These are phyloP conservation scores for Pagrus major DNA, from an alignment of 2,113 vertebrate species.

Conservation along the genomic window DNA sequence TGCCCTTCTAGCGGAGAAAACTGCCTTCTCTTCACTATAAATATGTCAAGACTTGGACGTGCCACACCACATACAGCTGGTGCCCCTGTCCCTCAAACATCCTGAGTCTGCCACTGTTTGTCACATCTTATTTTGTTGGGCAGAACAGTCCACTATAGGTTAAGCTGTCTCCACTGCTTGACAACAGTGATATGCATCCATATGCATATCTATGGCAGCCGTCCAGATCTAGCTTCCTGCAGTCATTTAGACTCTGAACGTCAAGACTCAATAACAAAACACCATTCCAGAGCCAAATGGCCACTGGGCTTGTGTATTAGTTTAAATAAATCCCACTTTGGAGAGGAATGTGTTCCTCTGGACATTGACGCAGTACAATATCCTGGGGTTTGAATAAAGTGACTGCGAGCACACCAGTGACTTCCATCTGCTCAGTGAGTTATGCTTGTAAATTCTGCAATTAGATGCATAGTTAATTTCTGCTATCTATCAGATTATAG, in stretches of 20 bases:
- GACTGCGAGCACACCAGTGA: conserved; percentile 59
- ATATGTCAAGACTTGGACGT: too few species aligned
- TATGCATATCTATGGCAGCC: conserved; percentile 39
- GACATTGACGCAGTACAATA: conserved; percentile 45
- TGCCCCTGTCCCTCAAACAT: too few species aligned
- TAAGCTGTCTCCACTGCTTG: conserved; percentile 23
- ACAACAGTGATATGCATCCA: conserved; percentile 22
- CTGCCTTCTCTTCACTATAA: too few species aligned
- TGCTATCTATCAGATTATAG: conserved; percentile 67
- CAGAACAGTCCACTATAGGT: neutral
- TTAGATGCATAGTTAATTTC: conserved; percentile 76
- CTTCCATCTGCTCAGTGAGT: conserved; percentile 76
- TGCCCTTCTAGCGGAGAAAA: too few species aligned
- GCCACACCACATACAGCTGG: too few species aligned
- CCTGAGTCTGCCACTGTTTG: too few species aligned
- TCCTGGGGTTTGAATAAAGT: conserved; percentile 62
- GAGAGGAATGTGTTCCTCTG: conserved; percentile 46
- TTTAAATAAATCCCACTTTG: conserved; percentile 58
- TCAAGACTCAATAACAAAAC: conserved; percentile 53
- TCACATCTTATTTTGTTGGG: too few species aligned
- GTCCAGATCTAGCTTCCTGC: conserved; percentile 40
- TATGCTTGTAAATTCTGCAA: conserved; percentile 73
- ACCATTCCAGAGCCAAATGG: conserved; percentile 57
- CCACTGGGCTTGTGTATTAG: conserved; percentile 58
- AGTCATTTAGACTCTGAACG: conserved; percentile 26